These are phyloP conservation scores for Perodicticus potto DNA, from an alignment of 2,797 vertebrate genomes.

Conservation along the genomic window DNA sequence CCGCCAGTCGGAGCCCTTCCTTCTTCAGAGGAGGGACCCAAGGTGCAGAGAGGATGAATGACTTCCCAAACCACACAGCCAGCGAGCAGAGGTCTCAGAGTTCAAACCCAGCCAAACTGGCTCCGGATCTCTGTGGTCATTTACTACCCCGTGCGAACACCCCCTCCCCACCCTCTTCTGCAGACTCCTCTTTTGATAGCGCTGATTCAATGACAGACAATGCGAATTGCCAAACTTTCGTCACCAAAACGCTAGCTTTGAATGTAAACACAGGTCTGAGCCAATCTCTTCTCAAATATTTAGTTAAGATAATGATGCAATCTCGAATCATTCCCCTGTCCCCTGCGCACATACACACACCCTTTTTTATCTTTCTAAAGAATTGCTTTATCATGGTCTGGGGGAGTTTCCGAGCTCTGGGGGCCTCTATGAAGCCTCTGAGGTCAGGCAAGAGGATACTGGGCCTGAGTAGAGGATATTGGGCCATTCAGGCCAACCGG, in stretches of 20 bases:
- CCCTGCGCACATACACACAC: neutral
- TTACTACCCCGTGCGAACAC: neutral
- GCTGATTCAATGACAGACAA: neutral
- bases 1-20: neutral
- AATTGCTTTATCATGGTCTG: neutral
- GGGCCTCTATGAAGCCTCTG: neutral
- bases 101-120: neutral
- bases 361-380: neutral
- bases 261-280: neutral
- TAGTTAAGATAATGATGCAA: slow-evolving; percentile 9
- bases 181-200: neutral
- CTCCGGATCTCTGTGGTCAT: neutral
- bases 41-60: neutral
- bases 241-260: neutral
- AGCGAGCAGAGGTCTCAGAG: neutral
- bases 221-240: neutral
- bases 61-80: neutral
- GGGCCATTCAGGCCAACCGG: neutral
- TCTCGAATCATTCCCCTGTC: neutral
- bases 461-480: neutral
- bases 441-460: neutral
- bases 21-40: neutral
- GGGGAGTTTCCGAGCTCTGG: neutral
- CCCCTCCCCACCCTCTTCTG: neutral
- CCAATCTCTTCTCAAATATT: neutral